Percentiles rank a stretch among this genome's conserved stretches.
These are phyloP conservation scores for Athripsodes cinereus DNA, from an alignment of 2,888 invertebrate genomes.

Conservation along the genomic window DNA sequence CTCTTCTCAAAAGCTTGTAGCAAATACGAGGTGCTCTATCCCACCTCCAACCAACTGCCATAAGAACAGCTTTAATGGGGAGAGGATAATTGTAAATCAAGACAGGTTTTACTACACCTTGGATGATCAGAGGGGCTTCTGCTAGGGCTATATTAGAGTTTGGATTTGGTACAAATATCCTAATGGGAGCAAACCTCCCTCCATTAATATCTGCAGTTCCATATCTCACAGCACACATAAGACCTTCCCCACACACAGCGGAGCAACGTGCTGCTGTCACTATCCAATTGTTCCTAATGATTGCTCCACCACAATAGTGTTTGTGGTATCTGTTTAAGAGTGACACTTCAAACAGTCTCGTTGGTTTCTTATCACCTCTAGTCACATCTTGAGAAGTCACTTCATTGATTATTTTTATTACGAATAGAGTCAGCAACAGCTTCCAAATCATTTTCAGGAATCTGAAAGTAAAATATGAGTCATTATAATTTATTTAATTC, in stretches of 20 bases:
- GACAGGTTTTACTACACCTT: background rate
- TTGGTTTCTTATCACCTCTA: too few species aligned
- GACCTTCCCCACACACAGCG: background rate
- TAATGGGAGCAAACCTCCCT: conserved; percentile 3
- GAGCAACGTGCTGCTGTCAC: conserved; percentile 3
- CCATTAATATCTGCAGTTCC: background rate
- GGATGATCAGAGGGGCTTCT: conserved; percentile 7
- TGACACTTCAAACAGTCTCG: conserved; percentile 1
- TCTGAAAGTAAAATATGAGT: too few species aligned
- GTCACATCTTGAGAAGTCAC: too few species aligned
- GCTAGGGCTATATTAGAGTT: background rate
- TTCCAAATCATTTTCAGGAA: too few species aligned
- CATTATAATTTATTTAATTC: too few species aligned
- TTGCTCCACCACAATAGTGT: conserved; percentile 12
- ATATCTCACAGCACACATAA: conserved; percentile 11
- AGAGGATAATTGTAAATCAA: background rate
- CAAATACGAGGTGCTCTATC: background rate
- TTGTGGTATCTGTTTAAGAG: background rate
- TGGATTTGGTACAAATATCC: conserved; percentile 3
- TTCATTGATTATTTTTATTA: too few species aligned
- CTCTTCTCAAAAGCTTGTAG: background rate
- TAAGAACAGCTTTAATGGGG: background rate
- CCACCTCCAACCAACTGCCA: conserved; percentile 5
- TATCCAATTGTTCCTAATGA: conserved; percentile 9
- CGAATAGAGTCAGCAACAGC: too few species aligned